Evolutionary conservation across 2,888 invertebrate genomes (phyloP).

Genomic region (Hipparchia semele): DNA sequence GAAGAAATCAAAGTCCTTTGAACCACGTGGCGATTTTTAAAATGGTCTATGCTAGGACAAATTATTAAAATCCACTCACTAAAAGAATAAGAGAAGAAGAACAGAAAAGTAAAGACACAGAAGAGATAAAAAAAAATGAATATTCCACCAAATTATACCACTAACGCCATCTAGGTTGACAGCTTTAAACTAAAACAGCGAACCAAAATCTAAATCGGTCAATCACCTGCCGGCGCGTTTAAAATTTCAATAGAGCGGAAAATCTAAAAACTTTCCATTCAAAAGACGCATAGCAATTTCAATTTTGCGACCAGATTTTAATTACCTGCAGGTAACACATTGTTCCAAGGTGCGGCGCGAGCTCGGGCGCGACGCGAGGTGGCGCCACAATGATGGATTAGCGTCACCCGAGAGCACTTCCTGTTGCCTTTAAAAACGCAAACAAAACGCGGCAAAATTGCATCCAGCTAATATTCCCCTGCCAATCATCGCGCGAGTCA

Average conservation of each 20-base stretch:
- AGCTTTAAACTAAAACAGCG: not conserved
- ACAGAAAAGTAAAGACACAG: not conserved
- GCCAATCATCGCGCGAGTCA: constrained; percentile 80
- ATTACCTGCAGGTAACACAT: constrained; percentile 25
- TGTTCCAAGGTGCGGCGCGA: not conserved
- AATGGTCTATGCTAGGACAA: not conserved
- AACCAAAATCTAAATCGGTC: not conserved
- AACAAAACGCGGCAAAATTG: constrained; percentile 69
- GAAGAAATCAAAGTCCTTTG: too few relatives aligned
- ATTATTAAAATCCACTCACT: not conserved
- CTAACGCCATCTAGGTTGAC: constrained; percentile 32
- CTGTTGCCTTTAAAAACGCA: constrained; percentile 65
- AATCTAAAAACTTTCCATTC: not conserved
- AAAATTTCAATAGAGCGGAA: constrained; percentile 9
- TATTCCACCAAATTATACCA: not conserved
- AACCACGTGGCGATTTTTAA: not conserved
- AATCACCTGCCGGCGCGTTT: not conserved
- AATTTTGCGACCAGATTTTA: constrained; percentile 10
- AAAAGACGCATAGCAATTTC: not conserved
- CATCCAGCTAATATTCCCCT: constrained; percentile 79
- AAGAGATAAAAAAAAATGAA: not conserved
- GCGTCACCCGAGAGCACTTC: constrained; percentile 61
- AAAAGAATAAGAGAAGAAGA: not conserved
- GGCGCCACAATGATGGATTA: constrained; percentile 73
- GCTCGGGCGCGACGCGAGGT: not conserved